phyloP scores from a whole-genome alignment of 1,140 invertebrate species.

The Cotesia chilonis region DNA sequence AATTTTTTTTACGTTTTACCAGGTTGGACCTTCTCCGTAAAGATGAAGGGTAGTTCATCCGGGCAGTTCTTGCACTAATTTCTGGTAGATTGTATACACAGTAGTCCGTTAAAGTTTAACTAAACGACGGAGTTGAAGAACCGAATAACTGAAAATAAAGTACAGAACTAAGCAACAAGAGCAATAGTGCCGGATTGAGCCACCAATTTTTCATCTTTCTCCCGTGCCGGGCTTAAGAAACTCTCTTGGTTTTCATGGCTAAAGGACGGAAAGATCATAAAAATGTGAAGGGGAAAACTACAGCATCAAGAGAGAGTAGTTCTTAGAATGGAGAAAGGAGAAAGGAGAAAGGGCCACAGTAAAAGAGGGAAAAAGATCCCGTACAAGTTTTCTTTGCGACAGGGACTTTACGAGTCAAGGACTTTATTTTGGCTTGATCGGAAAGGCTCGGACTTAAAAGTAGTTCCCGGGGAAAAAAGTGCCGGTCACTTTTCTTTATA shows the following conservation, averaged over 20 bases:
- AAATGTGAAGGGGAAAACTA: slow-evolving; percentile 2
- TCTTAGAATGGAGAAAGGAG: not conserved
- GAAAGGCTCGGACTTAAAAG: not conserved
- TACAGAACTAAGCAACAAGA: not conserved
- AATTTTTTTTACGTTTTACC: no score
- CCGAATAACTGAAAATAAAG: not conserved
- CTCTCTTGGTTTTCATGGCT: slow-evolving; percentile 14
- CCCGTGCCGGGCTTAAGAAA: slow-evolving; percentile 2
- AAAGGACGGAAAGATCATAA: not conserved
- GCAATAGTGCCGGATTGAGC: slow-evolving; percentile 5
- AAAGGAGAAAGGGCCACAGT: not conserved
- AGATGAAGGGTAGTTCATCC: no score
- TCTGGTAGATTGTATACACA: no score
- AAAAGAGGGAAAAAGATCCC: not conserved
- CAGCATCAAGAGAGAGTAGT: not conserved
- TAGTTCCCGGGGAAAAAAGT: not conserved
- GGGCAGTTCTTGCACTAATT: no score
- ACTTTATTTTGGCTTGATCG: slow-evolving; percentile 16
- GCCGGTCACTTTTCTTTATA: slow-evolving; percentile 5
- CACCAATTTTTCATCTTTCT: slow-evolving; percentile 36
- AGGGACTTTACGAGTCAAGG: slow-evolving; percentile 12
- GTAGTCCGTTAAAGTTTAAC: no score
- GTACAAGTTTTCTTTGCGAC: not conserved
- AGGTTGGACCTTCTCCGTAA: no score
- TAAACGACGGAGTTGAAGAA: not conserved